Base-by-base conservation (phyloP, 2,888 invertebrate genomes). In the Idaea dimidiata region DNA sequence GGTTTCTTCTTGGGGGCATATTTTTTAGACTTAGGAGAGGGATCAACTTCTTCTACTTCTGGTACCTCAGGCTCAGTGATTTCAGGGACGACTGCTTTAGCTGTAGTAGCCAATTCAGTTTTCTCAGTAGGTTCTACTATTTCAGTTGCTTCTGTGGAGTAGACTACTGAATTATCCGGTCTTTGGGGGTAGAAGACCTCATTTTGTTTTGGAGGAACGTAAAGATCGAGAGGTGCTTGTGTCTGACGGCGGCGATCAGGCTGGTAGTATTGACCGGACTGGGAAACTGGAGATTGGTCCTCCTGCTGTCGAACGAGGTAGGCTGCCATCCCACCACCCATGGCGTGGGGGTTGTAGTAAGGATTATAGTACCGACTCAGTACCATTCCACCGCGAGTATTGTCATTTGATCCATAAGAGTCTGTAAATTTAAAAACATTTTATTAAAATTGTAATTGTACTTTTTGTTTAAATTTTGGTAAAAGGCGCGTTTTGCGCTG, bases 331-430 rank as follows among this genome's bases (percentile, higher is more conserved):
- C 90, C 84, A 0, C 81, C 86, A 17, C 86, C 83, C 16, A 76
- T 80, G 0, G 81, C 71, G 8, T 83, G 81, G 10, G 81, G 85
- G 65, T 79, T 82, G 77, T 87, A 87, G 76, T 89, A 89, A 0
- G 92, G 92, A 72, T 86, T 91, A 80, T 89, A 92, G 78, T 90
- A 91, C 14, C 91, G 86, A 65, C 88, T 92, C 70, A 91, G 62
- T 3, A 87, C 89, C 82, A 91, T 82, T 0, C 89, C 91, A 0
- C 91, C 89, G n/a, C 86, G 87, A 57, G 74, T 77, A 62, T 79
- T 86, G 75, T 89, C 89, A 55, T 73, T 78, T 0, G 87, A 83
- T 16, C 92, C 92, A 62, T 85, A 89, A 0, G 92, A 88, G 17
- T 90, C 92, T 92, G 82, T 53, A 65, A 68, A 72, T 61, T 59